Percentiles rank a stretch among this genome's conserved stretches.
Evolutionary conservation across 2,797 vertebrate species (phyloP).

Genomic region (Perodicticus potto): DNA sequence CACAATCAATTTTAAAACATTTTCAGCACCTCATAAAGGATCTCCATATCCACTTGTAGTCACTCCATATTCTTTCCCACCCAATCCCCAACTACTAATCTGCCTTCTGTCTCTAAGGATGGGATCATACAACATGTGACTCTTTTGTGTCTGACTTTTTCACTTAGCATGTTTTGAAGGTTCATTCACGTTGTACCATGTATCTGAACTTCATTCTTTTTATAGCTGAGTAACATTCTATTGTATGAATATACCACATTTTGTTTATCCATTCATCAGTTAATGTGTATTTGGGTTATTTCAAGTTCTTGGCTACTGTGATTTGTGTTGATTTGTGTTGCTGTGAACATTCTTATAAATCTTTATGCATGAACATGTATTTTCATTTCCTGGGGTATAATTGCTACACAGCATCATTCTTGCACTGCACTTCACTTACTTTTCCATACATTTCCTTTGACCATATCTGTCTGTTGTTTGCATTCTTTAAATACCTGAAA

Average conservation of each 20-base stretch:
- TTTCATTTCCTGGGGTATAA: background rate
- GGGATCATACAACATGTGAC: background rate
- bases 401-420: background rate
- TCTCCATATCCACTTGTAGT: background rate
- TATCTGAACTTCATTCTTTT: background rate
- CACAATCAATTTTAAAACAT: background rate
- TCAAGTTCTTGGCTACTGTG: background rate
- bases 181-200: background rate
- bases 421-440: background rate
- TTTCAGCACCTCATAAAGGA: background rate
- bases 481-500: constrained; percentile 3
- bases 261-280: background rate
- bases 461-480: background rate
- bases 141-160: background rate
- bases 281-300: background rate
- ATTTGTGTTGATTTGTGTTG: background rate
- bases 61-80: background rate
- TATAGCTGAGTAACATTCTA: background rate
- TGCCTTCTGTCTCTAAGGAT: background rate
- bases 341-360: background rate
- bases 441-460: background rate
- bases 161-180: background rate
- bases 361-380: background rate
- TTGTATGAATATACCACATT: background rate
- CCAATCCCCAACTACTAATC: background rate